phyloP scores from a whole-genome alignment of 2,797 vertebrate genomes.

The Scyliorhinus canicula region DNA sequence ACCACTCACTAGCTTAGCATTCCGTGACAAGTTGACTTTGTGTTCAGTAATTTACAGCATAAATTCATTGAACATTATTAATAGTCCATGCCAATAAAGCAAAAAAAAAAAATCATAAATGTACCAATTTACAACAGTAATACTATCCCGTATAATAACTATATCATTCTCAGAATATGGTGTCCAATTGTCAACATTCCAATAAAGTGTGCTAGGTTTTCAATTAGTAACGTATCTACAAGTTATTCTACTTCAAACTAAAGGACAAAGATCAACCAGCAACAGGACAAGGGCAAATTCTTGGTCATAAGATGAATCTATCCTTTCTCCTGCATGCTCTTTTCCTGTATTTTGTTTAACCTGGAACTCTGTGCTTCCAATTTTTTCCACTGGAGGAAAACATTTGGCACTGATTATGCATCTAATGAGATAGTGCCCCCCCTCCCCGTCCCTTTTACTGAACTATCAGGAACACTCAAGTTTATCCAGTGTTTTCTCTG shows the following conservation, averaged over 20 bases:
- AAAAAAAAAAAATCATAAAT: background rate
- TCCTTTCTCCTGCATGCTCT: background rate
- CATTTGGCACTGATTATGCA: background rate
- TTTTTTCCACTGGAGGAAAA: background rate
- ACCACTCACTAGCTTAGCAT: too few species aligned
- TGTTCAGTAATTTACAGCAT: background rate
- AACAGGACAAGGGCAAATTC: background rate
- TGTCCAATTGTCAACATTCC: slow-evolving; percentile 10
- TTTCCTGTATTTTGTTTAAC: background rate
- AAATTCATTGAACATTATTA: background rate
- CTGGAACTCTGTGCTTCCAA: background rate
- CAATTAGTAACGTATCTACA: slow-evolving; percentile 15
- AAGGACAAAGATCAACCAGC: background rate
- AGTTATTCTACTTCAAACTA: background rate
- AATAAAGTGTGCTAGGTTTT: background rate
- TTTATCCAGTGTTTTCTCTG: background rate
- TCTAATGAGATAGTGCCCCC: too few species aligned
- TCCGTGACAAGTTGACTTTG: too few species aligned
- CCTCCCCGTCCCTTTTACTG: too few species aligned
- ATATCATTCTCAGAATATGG: background rate
- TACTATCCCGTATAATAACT: background rate
- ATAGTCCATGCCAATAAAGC: background rate
- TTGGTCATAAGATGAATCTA: background rate
- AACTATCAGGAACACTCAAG: background rate
- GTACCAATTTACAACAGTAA: background rate